These are phyloP conservation scores for Myrmophylax atrothorax DNA, from an alignment of 2,113 vertebrate genomes.

Conservation along the genomic window DNA sequence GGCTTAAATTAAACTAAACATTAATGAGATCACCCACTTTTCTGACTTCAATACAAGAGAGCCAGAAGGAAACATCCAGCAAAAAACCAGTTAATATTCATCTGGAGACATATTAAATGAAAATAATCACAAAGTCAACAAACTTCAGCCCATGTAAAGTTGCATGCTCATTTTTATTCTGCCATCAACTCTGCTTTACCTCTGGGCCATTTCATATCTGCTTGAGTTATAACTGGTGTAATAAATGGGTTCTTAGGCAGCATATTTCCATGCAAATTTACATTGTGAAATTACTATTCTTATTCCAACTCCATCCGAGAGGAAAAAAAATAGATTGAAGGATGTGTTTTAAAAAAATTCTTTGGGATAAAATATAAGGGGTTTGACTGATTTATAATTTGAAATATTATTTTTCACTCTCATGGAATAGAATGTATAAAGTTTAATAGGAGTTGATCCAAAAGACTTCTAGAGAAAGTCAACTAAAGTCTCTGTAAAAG, in stretches of 20 bases:
- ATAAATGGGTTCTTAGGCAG: conserved; percentile 48
- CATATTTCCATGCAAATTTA: conserved; percentile 59
- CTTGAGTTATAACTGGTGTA: conserved; percentile 41
- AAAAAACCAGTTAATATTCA: conserved; percentile 3
- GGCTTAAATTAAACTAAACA: not conserved
- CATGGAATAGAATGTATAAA: not conserved
- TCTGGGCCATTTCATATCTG: conserved; percentile 53
- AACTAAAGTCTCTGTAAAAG: not conserved
- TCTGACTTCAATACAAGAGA: not conserved
- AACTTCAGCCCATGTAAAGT: conserved; percentile 27
- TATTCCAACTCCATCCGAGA: not conserved
- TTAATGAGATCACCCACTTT: not conserved
- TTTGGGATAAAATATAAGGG: not conserved
- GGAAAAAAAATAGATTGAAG: conserved; percentile 19
- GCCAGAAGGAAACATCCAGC: not conserved
- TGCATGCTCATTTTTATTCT: conserved; percentile 15
- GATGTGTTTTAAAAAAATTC: not conserved
- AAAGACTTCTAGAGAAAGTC: not conserved
- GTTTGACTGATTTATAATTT: not conserved
- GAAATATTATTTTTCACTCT: conserved; percentile 24
- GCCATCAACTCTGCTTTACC: conserved; percentile 24
- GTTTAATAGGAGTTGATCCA: not conserved
- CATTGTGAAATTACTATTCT: conserved; percentile 35
- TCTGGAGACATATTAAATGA: conserved; percentile 5
- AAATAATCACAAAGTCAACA: conserved; percentile 42